These are phyloP conservation scores for Papilio protenor DNA, from an alignment of 2,888 invertebrate genomes.

Conservation along the genomic window DNA sequence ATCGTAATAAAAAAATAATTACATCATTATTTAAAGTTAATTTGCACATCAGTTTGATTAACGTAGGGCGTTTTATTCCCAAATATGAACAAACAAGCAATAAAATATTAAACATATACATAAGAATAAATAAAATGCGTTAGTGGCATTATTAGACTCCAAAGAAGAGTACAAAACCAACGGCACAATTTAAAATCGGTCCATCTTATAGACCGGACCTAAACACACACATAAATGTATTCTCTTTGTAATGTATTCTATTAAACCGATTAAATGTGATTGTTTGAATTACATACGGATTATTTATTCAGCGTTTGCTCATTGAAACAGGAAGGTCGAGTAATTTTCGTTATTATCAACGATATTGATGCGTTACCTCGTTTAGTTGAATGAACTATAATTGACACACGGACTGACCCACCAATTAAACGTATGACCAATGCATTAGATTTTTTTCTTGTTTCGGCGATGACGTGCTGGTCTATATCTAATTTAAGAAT, in stretches of 20 bases:
- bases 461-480: background rate
- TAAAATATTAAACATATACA: background rate
- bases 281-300: background rate
- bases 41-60: background rate
- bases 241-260: background rate
- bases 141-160: background rate
- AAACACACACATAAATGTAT: background rate
- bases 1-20: background rate
- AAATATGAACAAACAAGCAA: background rate
- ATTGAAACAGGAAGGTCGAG: background rate
- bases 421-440: conserved; percentile 73
- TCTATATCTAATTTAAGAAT: background rate
- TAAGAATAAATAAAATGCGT: background rate
- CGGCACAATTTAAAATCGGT: background rate
- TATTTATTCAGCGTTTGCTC: background rate
- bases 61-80: background rate
- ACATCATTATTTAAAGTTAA: no score
- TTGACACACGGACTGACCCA: conserved; percentile 83
- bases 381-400: conserved; percentile 80
- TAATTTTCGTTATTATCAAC: conserved; percentile 42
- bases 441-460: conserved; percentile 49
- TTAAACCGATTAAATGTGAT: background rate
- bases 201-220: background rate
- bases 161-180: background rate
- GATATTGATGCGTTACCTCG: conserved; percentile 70